Conservation (phyloP, 2,797 vertebrate genomes). For the Sebastes trivittatus region DNA sequence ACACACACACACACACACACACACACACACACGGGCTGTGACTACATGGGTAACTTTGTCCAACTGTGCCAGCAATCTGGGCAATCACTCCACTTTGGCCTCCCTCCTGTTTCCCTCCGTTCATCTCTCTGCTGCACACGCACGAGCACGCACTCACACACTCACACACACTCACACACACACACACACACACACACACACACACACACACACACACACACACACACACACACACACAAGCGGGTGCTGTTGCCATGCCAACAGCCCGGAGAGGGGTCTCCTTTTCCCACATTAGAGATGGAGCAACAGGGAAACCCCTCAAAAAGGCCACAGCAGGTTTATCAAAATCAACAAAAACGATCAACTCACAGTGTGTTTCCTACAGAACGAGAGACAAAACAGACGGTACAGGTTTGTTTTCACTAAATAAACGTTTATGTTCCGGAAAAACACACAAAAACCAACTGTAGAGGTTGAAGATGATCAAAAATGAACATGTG, state of each 20-base stretch:
- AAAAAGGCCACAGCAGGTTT: neutral
- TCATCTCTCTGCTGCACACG: slow-evolving; percentile 4
- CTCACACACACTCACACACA: slow-evolving; percentile 1
- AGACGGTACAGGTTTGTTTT: neutral
- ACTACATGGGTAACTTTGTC: slow-evolving; percentile 48
- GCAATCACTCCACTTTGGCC: slow-evolving; percentile 17
- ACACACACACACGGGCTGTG: neutral
- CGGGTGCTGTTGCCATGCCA: slow-evolving; percentile 38
- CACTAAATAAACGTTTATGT: too few relatives aligned
- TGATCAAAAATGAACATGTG: neutral
- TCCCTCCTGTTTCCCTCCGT: neutral
- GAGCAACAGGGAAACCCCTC: slow-evolving; percentile 14
- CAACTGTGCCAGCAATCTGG: slow-evolving; percentile 53
- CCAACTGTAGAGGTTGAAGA: neutral
- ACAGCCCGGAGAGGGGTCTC: slow-evolving; percentile 26
- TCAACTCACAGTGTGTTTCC: neutral
- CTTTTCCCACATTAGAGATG: slow-evolving; percentile 7
- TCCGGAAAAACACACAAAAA: neutral
- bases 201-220: neutral
- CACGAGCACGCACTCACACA: slow-evolving; percentile 2
- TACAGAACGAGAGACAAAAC: neutral
- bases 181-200: slow-evolving; percentile 13
- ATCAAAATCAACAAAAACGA: neutral
- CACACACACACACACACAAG: neutral
- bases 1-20: slow-evolving; percentile 8